Base-by-base conservation (phyloP, 2,888 invertebrate species). In the Nyleta sp. region DNA sequence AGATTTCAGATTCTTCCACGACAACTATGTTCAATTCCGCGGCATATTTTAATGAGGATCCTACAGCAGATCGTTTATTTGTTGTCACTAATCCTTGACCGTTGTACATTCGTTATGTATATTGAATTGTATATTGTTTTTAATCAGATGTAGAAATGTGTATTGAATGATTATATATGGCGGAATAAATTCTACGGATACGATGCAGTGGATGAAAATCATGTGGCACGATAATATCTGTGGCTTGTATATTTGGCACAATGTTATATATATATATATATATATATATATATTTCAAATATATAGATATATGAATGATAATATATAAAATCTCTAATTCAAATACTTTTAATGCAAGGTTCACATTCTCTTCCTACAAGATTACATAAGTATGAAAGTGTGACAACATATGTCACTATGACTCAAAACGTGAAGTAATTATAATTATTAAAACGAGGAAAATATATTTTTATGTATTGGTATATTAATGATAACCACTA, bases 11-110 rank as follows among this genome's bases (percentile, higher is more conserved):
- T 55, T 50, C 53, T 50, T 81, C 73, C 68, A 70, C 85, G 62
- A 81, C 86, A 60, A 83, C 85, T 48, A 89, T 90, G 84, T 90
- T 90, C 78, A 90, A 90, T 82, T 90, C 90, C 28, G 88, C 90
- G 17, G 87, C 89, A 42, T 90, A 90, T 80, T 90, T 90, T 76
- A 88, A 83, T 74, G 89, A 90, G 76, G 90, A 90, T 85, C 87
- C 90, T 50, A 87, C 87, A 15, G 87, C 90, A 67, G 90, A 90
- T 85, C 89, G 88, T 68, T 84, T 90, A 13, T 90, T 90, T 80
- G 86, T 86, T 80, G 89, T 91, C 40, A 87, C 89, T 74, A 89
- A 89, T 84, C 89, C 89, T 88, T 90, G 89, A 90, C 88, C 83
- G 85, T 80, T 90, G 89, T 89, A 88, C 84, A 89, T 89, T 89